These are phyloP conservation scores for Papilio protenor DNA, from an alignment of 2,888 invertebrate genomes.

Conservation along the genomic window DNA sequence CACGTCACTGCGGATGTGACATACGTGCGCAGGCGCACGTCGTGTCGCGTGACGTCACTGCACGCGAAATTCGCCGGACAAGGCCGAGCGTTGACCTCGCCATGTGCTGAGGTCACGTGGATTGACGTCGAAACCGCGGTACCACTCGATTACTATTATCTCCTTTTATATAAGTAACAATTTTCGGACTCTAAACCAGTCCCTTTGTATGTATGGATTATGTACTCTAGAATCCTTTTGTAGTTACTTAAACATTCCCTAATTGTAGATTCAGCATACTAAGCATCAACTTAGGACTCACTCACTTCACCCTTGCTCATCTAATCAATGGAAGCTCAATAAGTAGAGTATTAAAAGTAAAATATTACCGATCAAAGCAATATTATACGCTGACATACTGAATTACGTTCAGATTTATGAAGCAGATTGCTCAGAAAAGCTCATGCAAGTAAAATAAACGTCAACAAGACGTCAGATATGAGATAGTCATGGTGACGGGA, in stretches of 20 bases:
- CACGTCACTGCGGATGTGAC: slow-evolving; percentile 65
- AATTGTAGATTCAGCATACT: neutral
- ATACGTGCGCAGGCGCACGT: slow-evolving; percentile 77
- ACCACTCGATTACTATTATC: neutral
- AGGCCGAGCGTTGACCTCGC: slow-evolving; percentile 77
- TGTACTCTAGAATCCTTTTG: neutral
- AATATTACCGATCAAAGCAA: neutral
- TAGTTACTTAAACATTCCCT: neutral
- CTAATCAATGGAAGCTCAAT: neutral
- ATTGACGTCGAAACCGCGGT: slow-evolving; percentile 31
- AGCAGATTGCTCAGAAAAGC: slow-evolving; percentile 25
- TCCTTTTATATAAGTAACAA: neutral
- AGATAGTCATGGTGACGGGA: slow-evolving; percentile 28
- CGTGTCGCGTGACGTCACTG: slow-evolving; percentile 61
- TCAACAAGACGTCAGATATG: slow-evolving; percentile 36
- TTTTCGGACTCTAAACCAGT: neutral
- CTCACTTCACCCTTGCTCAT: neutral
- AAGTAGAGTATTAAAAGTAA: neutral
- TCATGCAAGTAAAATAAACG: slow-evolving; percentile 42
- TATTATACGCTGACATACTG: slow-evolving; percentile 39
- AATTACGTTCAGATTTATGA: slow-evolving; percentile 26
- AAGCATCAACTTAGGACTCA: too few relatives aligned
- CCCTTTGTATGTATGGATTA: neutral
- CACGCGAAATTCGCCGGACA: slow-evolving; percentile 74
- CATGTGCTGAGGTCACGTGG: slow-evolving; percentile 44